A percentile compares a stretch with the other conserved stretches of the same genome.
These are phyloP conservation scores for Cyanocitta stelleri DNA, from an alignment of 2,113 vertebrate genomes.

Conservation along the genomic window DNA sequence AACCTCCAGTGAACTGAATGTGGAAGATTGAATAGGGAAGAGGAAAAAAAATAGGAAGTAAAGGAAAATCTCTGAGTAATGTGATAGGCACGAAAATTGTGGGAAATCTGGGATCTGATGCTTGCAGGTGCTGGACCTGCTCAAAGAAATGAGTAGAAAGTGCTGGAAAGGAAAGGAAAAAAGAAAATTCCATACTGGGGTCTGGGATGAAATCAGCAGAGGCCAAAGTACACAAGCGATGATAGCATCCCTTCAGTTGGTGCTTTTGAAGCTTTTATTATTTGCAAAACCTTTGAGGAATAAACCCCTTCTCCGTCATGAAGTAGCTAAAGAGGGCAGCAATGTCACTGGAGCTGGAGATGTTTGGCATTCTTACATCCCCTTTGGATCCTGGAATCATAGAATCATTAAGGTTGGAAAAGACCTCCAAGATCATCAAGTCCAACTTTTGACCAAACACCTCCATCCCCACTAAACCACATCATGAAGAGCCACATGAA, in stretches of 20 bases:
- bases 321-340: background rate
- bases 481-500: background rate
- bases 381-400: background rate
- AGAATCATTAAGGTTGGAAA: background rate
- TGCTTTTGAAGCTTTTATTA: background rate
- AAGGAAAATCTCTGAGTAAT: background rate
- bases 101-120: background rate
- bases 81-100: background rate
- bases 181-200: accelerated
- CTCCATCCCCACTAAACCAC: background rate
- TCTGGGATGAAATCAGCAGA: background rate
- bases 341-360: background rate
- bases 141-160: background rate
- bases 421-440: background rate
- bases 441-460: background rate
- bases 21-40: background rate
- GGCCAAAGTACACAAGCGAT: accelerated
- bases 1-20: background rate
- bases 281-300: background rate
- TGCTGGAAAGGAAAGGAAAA: background rate
- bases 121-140: background rate
- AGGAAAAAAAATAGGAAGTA: background rate
- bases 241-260: background rate
- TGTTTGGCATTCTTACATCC: background rate
- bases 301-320: no score